These are phyloP conservation scores for Smithornis capensis DNA, from an alignment of 2,113 vertebrate species.

Conservation along the genomic window DNA sequence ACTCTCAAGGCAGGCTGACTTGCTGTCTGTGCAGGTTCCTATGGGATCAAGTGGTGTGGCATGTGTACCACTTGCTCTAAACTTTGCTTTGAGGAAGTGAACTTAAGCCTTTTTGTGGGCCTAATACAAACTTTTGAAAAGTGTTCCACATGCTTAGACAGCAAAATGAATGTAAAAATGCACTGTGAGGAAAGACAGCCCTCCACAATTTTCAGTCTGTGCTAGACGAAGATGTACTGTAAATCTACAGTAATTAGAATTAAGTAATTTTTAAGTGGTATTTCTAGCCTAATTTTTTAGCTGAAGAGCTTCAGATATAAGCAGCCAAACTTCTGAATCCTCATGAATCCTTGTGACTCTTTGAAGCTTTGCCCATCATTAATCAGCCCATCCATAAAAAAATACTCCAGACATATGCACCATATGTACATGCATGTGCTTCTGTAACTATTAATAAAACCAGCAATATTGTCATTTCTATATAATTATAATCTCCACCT, in stretches of 20 bases:
- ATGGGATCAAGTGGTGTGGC: not conserved
- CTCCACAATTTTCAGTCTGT: not conserved
- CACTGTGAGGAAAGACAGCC: not conserved
- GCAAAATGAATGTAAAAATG: not conserved
- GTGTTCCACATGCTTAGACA: not conserved
- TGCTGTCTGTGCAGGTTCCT: not conserved
- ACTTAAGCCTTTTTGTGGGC: not conserved
- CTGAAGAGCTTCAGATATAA: not conserved
- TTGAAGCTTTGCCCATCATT: constrained; percentile 24
- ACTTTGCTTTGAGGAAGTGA: not conserved
- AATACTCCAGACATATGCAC: not conserved
- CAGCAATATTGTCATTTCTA: not conserved
- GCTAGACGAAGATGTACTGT: not conserved
- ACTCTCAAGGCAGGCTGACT: not conserved
- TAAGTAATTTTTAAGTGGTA: not conserved
- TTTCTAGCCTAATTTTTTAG: not conserved
- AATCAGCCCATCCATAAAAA: constrained; percentile 4
- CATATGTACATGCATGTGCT: not conserved
- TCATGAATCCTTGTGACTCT: not conserved
- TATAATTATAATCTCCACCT: not conserved
- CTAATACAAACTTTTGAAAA: not conserved
- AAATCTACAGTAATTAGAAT: not conserved
- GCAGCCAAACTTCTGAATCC: not conserved
- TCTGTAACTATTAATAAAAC: constrained; percentile 1
- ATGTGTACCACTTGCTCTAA: not conserved